These are phyloP conservation scores for Wiebesia pumilae DNA, from an alignment of 1,140 invertebrate genomes.

Conservation along the genomic window DNA sequence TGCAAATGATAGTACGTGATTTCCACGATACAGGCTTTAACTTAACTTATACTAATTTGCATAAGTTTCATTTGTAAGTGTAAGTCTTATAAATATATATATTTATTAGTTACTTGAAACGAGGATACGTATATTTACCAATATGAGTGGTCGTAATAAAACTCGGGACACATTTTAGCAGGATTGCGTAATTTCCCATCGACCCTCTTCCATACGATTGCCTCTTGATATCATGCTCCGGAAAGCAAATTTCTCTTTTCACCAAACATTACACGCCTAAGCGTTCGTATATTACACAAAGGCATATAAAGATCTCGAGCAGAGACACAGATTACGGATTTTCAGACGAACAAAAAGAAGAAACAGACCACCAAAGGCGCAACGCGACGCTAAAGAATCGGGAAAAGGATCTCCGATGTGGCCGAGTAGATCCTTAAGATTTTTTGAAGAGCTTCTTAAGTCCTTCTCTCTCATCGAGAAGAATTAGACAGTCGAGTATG, in stretches of 20 bases:
- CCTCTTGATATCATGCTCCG: constrained; percentile 3
- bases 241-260: constrained; percentile 6
- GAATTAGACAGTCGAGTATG: constrained; percentile 46
- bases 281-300: not conserved
- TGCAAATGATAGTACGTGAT: no score
- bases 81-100: no score
- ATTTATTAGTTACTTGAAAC: not conserved
- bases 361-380: constrained; percentile 28
- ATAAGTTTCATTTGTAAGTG: no score
- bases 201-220: not conserved
- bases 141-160: not conserved
- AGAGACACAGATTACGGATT: constrained; percentile 28
- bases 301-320: not conserved
- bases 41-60: no score
- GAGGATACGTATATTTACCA: not conserved
- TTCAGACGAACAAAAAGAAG: not conserved
- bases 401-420: not conserved
- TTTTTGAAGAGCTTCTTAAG: constrained; percentile 20
- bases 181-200: not conserved
- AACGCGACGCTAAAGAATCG: not conserved
- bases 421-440: constrained; percentile 9
- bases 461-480: not conserved
- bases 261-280: not conserved
- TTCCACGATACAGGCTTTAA: no score
- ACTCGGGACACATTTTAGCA: not conserved